Evolutionary conservation across 1,140 invertebrate species (phyloP).

Genomic region (Pseudomyrmex flavicornis): DNA sequence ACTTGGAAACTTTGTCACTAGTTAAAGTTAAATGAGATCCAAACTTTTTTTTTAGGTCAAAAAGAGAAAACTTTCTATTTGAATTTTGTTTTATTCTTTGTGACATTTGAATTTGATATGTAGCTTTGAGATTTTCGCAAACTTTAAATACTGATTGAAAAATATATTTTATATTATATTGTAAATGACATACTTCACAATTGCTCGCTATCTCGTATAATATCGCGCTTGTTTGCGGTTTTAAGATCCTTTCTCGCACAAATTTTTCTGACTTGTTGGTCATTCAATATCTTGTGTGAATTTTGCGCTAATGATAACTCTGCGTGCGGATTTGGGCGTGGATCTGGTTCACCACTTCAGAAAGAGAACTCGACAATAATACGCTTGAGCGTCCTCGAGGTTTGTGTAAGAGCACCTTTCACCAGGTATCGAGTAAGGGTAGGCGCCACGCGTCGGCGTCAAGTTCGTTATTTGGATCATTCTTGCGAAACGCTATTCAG

Average conservation of each 20-base stretch:
- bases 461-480: slow-evolving; percentile 76
- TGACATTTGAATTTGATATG: too few species aligned
- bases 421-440: slow-evolving; percentile 64
- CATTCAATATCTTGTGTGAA: too few species aligned
- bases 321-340: not conserved
- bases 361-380: slow-evolving; percentile 68
- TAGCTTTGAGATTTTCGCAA: too few species aligned
- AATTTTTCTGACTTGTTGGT: too few species aligned
- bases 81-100: too few species aligned
- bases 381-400: slow-evolving; percentile 71
- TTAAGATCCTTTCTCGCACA: too few species aligned
- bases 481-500: slow-evolving; percentile 68
- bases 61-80: too few species aligned
- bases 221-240: not conserved
- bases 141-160: too few species aligned
- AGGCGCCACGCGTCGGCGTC: slow-evolving; percentile 66
- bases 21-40: slow-evolving; percentile 15
- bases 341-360: slow-evolving; percentile 7
- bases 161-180: too few species aligned
- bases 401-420: slow-evolving; percentile 64
- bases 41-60: not conserved
- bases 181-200: too few species aligned
- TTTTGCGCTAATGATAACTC: too few species aligned
- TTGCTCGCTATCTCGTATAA: not conserved
- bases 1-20: not conserved